Evolutionary conservation across 2,797 vertebrate genomes (phyloP).

Genomic region (Pangasius krempfi): DNA sequence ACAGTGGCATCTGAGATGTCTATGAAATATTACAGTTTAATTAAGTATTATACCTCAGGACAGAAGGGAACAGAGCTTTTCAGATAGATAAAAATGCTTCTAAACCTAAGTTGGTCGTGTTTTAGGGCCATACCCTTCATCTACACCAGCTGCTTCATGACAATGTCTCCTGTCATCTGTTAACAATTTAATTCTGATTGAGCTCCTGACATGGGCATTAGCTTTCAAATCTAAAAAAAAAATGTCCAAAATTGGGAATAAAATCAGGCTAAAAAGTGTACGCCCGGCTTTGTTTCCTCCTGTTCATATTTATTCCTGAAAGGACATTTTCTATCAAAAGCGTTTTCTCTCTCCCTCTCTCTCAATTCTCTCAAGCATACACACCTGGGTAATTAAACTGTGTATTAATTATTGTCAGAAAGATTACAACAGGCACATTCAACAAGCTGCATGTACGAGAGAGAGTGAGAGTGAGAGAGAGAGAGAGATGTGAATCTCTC

Average conservation of each 20-base stretch:
- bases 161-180: not conserved
- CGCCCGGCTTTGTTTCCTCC: constrained; percentile 10
- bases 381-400: constrained; percentile 54
- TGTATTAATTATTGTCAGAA: constrained; percentile 58
- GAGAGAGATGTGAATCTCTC: constrained; percentile 19
- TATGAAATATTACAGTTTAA: not conserved
- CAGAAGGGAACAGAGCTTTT: not conserved
- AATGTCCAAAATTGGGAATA: not conserved
- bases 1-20: not conserved
- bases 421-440: constrained; percentile 48
- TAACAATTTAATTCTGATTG: not conserved
- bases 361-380: not conserved
- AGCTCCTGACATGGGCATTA: not conserved
- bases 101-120: not conserved
- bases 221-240: not conserved
- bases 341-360: not conserved
- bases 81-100: not conserved
- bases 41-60: not conserved
- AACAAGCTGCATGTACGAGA: constrained; percentile 47
- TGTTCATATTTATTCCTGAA: constrained; percentile 32
- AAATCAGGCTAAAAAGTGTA: not conserved
- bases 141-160: not conserved
- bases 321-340: constrained; percentile 34
- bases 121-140: not conserved
- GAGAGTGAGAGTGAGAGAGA: constrained; percentile 3